phyloP scores from a whole-genome alignment of 2,113 vertebrate species.

The Sinocyclocheilus maitianheensis region DNA sequence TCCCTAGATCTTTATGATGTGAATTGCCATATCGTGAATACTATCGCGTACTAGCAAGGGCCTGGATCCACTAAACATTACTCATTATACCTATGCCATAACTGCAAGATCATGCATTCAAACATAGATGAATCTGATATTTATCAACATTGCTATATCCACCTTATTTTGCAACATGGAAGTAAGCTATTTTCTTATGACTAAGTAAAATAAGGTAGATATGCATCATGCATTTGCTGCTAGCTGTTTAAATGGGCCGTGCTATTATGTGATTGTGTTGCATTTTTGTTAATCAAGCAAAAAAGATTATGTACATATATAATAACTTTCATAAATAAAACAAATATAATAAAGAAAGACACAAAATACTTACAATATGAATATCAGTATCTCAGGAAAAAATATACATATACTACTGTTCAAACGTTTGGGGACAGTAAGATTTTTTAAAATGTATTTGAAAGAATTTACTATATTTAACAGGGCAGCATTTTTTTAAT shows the following conservation, averaged over 20 bases:
- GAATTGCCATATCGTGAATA: neutral
- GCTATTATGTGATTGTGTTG: neutral
- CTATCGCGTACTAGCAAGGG: neutral
- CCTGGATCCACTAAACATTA: neutral
- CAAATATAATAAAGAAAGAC: neutral
- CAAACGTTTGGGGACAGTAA: neutral
- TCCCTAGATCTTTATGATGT: neutral
- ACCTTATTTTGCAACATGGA: too few species aligned
- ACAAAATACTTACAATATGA: neutral
- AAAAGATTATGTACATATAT: neutral
- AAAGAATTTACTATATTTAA: neutral
- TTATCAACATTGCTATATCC: too few species aligned
- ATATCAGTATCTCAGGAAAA: neutral
- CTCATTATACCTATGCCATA: neutral
- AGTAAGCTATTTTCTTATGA: too few species aligned
- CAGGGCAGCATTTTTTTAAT: too few species aligned
- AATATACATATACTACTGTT: neutral
- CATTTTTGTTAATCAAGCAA: neutral
- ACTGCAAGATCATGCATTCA: neutral
- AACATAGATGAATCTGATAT: neutral
- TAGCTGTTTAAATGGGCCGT: neutral
- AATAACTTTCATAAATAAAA: neutral
- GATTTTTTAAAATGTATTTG: neutral
- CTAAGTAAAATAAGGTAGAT: neutral
- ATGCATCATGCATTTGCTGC: neutral